Evolutionary conservation across 2,888 invertebrate genomes (phyloP), one percentile per base, ranked within the genome.

Genomic region (Metellina segmentata): DNA sequence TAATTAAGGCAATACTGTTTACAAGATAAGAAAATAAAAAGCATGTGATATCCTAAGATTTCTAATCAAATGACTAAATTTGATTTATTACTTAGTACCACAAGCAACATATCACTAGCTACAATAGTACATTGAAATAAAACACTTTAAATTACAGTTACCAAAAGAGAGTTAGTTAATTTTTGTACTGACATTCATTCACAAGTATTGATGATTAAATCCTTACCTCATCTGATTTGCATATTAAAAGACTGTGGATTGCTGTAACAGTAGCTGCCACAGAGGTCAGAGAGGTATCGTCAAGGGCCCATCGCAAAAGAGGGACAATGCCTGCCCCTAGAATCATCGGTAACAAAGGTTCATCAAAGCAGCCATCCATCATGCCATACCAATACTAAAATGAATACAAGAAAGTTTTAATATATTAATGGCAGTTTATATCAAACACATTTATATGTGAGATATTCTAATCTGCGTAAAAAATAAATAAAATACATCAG

Each of bases 221-320:
- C 9, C 8, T 49, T 89, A 96, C 96, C 94, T 98, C 98, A 95
- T 98, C 98, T 19, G 97, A 96, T 94, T 97, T 96, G 94, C 97
- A 97, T 94, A 96, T 97, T 79, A 98, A 95, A 74, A 98, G 95
- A 94, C 97, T 96, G 92, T 97, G 96, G 94, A 98, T 95, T 0
- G 97, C 97, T 94, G 96, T 96, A 19, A 98, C 95, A 16, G 97
- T 96, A n/a, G 98, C 96, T 93, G 97, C 96, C 71, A 98, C 95
- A 78, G 97, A 96, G 2, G 96, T 96, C 0, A 96, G 96, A 51
- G 97, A 96, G 93, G 97, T 97, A 94, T 98, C 98, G 95, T 99
- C 98, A 93, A 98, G 95, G 0, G 98, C 97, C 95, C 97, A 97
- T 94, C 98, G 96, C 83, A 98, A 94, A 0, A 98, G 95, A 94